Evolutionary conservation across 2,797 vertebrate genomes (phyloP).

Genomic region (Chaunax sp.): DNA sequence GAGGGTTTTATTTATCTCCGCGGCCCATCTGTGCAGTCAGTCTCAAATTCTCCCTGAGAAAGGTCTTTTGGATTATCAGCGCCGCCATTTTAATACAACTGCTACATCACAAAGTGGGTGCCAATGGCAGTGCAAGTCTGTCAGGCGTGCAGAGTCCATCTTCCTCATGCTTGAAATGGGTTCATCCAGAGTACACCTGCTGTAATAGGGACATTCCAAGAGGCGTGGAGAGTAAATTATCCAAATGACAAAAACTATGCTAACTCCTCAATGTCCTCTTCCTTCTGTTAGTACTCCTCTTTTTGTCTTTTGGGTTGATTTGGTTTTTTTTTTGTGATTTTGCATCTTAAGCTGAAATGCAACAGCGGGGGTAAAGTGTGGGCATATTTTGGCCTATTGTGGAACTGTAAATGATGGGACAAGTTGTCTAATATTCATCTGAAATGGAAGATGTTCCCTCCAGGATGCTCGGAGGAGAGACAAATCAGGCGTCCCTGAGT

Average conservation of each 20-base stretch:
- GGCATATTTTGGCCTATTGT: constrained; percentile 16
- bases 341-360: constrained; percentile 9
- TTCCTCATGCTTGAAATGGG: constrained; percentile 80
- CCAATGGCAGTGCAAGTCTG: constrained; percentile 81
- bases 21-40: constrained; percentile 92
- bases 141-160: constrained; percentile 83
- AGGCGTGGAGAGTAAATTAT: constrained; percentile 76
- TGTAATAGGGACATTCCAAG: constrained; percentile 79
- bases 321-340: constrained; percentile 35
- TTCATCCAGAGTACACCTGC: constrained; percentile 94
- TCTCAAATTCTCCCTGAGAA: constrained; percentile 92
- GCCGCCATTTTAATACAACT: constrained; percentile 93
- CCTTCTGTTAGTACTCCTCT: constrained; percentile 69
- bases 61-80: constrained; percentile 95
- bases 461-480: background rate
- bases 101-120: constrained; percentile 90
- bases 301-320: constrained; percentile 48
- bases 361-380: background rate
- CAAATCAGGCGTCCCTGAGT: constrained; percentile 13
- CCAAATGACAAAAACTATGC: constrained; percentile 77
- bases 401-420: background rate
- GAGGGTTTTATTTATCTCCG: constrained; percentile 93
- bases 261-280: constrained; percentile 81
- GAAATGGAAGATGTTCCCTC: constrained; percentile 9
- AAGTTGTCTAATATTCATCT: constrained; percentile 24